Conservation (phyloP, 23 tunicate species). For the Ascidia mentula region DNA sequence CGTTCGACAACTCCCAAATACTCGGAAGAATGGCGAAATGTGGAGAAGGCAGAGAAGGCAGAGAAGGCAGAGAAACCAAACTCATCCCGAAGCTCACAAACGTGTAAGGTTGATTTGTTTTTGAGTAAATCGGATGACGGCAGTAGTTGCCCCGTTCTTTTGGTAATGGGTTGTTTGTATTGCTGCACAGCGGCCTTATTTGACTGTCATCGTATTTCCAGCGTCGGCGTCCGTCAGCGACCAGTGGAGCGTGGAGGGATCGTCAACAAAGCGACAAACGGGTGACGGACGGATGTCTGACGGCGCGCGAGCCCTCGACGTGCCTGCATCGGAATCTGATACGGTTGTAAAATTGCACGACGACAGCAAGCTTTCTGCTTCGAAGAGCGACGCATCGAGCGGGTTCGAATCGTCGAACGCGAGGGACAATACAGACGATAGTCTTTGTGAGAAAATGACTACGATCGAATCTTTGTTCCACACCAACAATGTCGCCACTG, state of each 20-base stretch:
- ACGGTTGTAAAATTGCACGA: not conserved
- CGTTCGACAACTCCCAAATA: not conserved
- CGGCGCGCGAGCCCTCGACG: not conserved
- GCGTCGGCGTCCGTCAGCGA: not conserved
- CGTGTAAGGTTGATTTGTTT: not conserved
- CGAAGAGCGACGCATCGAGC: not conserved
- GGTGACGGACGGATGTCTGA: not conserved
- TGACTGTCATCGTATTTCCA: conserved; percentile 7
- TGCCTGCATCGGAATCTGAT: not conserved
- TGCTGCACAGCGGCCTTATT: not conserved
- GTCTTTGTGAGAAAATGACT: not conserved
- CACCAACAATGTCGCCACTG: not conserved
- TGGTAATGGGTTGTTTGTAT: not conserved
- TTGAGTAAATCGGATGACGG: not conserved
- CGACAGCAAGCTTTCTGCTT: not conserved
- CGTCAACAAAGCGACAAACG: conserved; percentile 7
- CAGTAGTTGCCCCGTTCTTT: not conserved
- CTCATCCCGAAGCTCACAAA: not conserved
- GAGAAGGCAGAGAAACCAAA: too few species aligned
- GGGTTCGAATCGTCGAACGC: not conserved
- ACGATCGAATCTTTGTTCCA: not conserved
- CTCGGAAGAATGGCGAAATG: not conserved
- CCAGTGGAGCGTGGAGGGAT: conserved; percentile 5
- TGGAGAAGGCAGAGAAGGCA: too few species aligned
- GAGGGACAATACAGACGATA: not conserved